Evolutionary conservation across 2,113 vertebrate species (phyloP).

Genomic region (Corvus cornix): DNA sequence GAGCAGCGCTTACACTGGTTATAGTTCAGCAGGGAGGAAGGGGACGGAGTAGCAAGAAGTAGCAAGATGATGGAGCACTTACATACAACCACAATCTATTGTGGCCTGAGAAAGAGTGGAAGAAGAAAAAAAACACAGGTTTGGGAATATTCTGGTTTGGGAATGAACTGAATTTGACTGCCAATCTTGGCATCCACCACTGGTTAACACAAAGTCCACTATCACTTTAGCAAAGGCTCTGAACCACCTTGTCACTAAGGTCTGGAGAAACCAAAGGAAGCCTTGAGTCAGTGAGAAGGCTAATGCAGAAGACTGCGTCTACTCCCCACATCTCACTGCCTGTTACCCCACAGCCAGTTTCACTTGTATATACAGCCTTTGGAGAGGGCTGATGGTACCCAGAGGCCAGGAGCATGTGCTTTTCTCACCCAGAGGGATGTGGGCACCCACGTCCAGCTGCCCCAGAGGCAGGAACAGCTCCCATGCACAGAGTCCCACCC

Average conservation of each 20-base stretch:
- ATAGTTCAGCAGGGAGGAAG: background rate
- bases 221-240: background rate
- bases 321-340: fast-evolving
- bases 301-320: background rate
- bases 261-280: background rate
- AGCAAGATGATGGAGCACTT: background rate
- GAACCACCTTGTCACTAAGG: background rate
- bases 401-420: background rate
- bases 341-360: background rate
- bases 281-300: background rate
- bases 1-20: background rate
- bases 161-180: background rate
- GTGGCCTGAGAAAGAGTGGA: background rate
- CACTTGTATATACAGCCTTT: background rate
- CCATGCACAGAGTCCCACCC: fast-evolving
- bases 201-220: background rate
- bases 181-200: background rate
- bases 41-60: background rate
- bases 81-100: background rate
- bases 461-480: background rate
- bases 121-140: fast-evolving
- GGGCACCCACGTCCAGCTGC: background rate
- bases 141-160: background rate
- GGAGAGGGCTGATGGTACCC: background rate
- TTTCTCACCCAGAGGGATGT: background rate